These are phyloP conservation scores for Platorchestia sp. DNA, from an alignment of 1,140 invertebrate genomes.

Conservation along the genomic window DNA sequence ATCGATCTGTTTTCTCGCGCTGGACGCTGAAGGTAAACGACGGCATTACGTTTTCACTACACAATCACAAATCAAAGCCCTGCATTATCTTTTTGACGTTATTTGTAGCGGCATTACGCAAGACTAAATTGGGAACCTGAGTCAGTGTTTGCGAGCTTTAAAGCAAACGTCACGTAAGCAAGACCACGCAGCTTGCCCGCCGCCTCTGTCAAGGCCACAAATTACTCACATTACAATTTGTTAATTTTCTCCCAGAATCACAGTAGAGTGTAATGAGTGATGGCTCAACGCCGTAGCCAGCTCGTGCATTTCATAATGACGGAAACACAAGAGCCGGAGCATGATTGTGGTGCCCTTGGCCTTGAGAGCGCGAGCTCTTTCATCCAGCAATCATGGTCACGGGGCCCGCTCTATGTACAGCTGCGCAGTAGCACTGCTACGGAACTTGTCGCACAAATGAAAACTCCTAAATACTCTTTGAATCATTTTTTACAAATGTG, in stretches of 20 bases:
- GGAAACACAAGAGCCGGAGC: neutral
- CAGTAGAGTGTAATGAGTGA: neutral
- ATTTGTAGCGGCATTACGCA: neutral
- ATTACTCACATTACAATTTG: neutral
- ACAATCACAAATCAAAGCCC: neutral
- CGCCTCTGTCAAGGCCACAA: neutral
- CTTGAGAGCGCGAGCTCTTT: neutral
- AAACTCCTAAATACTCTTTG: no score
- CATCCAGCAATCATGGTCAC: neutral
- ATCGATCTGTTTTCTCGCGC: neutral
- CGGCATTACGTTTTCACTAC: neutral
- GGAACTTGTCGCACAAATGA: neutral
- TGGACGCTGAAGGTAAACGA: neutral
- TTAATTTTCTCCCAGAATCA: neutral
- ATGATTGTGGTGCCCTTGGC: neutral
- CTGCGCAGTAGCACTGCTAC: neutral
- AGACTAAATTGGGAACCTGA: neutral
- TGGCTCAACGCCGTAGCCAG: neutral
- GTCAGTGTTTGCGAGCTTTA: neutral
- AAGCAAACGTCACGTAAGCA: neutral
- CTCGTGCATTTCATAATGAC: neutral
- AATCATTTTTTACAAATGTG: no score
- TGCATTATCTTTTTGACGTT: neutral
- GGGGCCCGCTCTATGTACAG: neutral
- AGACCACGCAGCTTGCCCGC: neutral